Evolutionary conservation across 1,140 invertebrate species (phyloP).

Genomic region (Semibalanus balanoides): DNA sequence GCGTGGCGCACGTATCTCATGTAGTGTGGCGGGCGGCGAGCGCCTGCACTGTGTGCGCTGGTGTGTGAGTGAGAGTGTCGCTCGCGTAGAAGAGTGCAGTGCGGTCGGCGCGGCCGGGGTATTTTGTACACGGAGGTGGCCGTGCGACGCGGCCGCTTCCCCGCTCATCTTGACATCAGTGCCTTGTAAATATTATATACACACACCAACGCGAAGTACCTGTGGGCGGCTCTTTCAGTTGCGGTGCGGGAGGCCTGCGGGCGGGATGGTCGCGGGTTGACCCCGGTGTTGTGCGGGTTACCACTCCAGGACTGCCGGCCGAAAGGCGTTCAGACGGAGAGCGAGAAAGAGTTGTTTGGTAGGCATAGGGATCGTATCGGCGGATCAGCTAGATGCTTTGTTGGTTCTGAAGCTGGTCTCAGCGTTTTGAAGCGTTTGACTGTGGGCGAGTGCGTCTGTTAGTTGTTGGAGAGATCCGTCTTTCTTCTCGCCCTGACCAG

Average conservation of each 20-base stretch:
- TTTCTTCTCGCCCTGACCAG: background rate
- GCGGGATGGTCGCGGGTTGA: background rate
- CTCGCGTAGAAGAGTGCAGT: background rate
- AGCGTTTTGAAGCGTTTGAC: background rate
- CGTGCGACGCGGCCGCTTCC: background rate
- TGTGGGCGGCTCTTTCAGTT: background rate
- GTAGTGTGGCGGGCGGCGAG: background rate
- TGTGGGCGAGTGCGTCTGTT: background rate
- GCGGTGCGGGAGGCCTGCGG: too few relatives aligned
- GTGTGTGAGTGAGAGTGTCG: background rate
- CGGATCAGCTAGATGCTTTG: background rate
- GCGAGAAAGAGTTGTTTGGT: background rate
- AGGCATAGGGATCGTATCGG: background rate
- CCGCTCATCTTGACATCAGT: background rate
- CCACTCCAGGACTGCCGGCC: too few relatives aligned
- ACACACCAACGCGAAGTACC: background rate
- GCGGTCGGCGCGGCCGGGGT: background rate
- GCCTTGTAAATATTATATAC: background rate
- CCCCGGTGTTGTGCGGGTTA: too few relatives aligned
- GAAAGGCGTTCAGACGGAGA: too few relatives aligned
- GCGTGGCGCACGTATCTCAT: background rate
- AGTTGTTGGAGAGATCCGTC: background rate
- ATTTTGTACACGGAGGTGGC: background rate
- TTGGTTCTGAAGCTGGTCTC: background rate
- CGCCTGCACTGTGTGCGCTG: too few relatives aligned